phyloP scores from a whole-genome alignment of 2,113 vertebrate genomes.

The Ceratotherium simum region DNA sequence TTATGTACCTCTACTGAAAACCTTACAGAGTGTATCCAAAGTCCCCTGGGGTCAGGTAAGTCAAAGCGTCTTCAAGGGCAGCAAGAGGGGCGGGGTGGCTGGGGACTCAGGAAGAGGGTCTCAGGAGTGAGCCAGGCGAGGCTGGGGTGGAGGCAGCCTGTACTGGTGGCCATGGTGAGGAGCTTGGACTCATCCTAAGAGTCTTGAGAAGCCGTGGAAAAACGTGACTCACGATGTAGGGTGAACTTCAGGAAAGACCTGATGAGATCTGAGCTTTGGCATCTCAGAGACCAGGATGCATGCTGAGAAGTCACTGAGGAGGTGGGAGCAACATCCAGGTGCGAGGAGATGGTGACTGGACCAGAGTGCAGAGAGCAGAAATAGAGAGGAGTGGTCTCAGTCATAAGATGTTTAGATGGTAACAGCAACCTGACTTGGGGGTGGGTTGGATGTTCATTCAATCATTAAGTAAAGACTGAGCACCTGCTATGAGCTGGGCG shows the following conservation, averaged over 20 bases:
- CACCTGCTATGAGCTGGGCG: background rate
- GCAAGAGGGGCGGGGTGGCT: background rate
- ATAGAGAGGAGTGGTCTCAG: background rate
- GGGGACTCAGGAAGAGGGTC: fast-evolving
- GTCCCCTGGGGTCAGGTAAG: background rate
- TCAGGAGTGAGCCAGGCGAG: background rate
- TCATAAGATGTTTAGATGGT: background rate
- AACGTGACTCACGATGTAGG: background rate
- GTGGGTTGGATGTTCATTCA: background rate
- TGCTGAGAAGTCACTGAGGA: background rate
- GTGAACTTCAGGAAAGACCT: no score
- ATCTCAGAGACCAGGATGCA: background rate
- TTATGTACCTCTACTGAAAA: background rate
- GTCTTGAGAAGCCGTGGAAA: background rate
- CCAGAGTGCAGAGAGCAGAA: background rate
- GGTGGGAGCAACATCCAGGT: background rate
- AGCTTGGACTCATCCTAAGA: background rate
- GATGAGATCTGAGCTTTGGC: background rate
- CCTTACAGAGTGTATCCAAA: background rate
- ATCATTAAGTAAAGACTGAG: background rate
- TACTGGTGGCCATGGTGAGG: background rate
- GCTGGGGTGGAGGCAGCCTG: background rate
- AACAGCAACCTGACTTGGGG: background rate
- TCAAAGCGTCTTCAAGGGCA: background rate
- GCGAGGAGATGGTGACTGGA: background rate